Conservation (phyloP, 2,113 vertebrate genomes). For the Tiliqua scincoides region DNA sequence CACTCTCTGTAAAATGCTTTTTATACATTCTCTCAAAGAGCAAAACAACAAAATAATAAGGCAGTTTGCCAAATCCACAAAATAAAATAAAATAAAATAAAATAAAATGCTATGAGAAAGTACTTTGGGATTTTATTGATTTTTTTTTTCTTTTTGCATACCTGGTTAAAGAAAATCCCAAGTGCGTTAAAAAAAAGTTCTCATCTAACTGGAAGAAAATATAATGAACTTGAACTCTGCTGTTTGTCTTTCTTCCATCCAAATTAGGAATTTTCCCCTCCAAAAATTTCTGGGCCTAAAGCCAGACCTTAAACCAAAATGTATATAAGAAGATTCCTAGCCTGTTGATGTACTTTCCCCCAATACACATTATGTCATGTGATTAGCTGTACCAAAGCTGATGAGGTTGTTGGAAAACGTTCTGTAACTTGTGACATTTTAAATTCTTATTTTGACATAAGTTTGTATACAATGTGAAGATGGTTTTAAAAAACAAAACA, state of each 20-base stretch:
- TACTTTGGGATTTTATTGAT: not conserved
- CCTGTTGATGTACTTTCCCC: not conserved
- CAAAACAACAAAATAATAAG: not conserved
- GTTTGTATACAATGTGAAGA: not conserved
- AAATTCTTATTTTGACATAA: not conserved
- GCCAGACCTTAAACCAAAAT: not conserved
- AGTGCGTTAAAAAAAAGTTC: not conserved
- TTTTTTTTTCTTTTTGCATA: not conserved
- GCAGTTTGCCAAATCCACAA: not conserved
- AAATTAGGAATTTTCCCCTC: not conserved
- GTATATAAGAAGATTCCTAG: not conserved
- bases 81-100: not conserved
- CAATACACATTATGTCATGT: no score
- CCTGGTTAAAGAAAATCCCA: not conserved
- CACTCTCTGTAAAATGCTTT: conserved; percentile 28
- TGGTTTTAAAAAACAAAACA: not conserved
- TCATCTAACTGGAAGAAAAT: not conserved
- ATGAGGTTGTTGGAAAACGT: not conserved
- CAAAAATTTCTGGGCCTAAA: not conserved
- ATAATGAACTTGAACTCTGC: not conserved
- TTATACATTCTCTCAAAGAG: conserved; percentile 19
- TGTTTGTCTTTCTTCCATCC: not conserved
- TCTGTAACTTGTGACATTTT: not conserved
- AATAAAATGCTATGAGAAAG: not conserved
- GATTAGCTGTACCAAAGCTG: not conserved